Evolutionary conservation across 2,888 invertebrate genomes (phyloP), one percentile per base, ranked within the genome.

Genomic region (Philereme transversata): DNA sequence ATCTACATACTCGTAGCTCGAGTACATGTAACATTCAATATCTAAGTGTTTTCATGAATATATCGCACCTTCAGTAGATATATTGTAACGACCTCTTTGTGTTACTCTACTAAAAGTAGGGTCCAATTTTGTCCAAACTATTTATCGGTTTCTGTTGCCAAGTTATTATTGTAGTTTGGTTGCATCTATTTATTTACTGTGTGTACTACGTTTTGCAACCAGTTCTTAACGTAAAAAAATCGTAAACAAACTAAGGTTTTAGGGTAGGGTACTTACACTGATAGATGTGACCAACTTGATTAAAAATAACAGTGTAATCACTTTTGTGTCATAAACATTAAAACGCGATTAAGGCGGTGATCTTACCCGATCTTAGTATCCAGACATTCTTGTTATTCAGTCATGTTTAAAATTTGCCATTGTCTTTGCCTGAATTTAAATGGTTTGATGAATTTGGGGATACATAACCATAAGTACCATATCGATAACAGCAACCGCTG

Each of bases 371-470:
- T 60, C 60, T 59, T 44, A 45, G 51, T 48, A 52, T 45, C 48
- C 46, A 55, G 56, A 57, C 54, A 65, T 67, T 69, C 60, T 53
- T 49, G 46, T 38, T 52, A 61, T 41, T 48, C 65, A 67, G 56
- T 57, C 61, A 69, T 57, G 60, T 62, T 60, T 56, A 60, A 64
- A 63, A 61, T 57, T 51, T 56, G 43, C 61, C 45, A 63, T 69
- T 64, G 64, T 68, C 33, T 50, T 8, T 33, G 48, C 5, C 5
- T 8, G 38, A 11, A 9, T 40, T 34, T 11, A 10, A 4, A 22
- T 40, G 7, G 6, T 43, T 51, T 34, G 51, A 43, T 51, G 43
- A 34, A 47, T 9, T 35, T 33, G 6, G 9, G 9, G 5, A 47
- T 47, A 34, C 10, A 3, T 22, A 22, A 22, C 9, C 8, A 8